Base-by-base conservation (phyloP, 2,888 invertebrate genomes). In the Drosophila meridionalis region DNA sequence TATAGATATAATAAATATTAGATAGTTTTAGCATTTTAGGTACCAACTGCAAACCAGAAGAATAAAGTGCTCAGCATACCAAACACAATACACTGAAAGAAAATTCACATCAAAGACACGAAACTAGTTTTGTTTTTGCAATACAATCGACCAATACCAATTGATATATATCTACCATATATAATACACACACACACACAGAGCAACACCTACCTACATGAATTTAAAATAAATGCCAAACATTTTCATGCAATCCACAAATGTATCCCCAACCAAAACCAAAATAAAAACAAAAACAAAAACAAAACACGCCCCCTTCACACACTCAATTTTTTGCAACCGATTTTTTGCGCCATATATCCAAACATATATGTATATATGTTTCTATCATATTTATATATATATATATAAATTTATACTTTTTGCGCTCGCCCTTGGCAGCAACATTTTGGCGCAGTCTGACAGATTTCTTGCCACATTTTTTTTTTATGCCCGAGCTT, bases 231-330 rank as follows among this genome's bases (percentile, higher is more conserved):
- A 38, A 52, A 52, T 69, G 43, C 50, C 53, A 61, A 50, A 64
- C 71, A 36, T 70, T 69, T 74, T 79, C 83, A 83, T 83, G 73
- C 84, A 75, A 83, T 81, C 78, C 82, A 81, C 60, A 59, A 71
- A 60, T 61, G 62, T 9, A 40, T 20, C 0, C 57, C 70, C 61
- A 57, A 30, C n/a, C 40, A 40, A 30, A 40, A 28, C 32, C 47
- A 0, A 50, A 56, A 60, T 3, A 30, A 32, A 48, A n/a, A n/a
- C n/a, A n/a, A n/a, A 30, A 14, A 60, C 36, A 26, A 36, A 47
- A 61, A 60, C 58, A 32, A 32, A 40, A 53, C 55, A 34, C 8
- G 4, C 40, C 4, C 20, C 57, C 43, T 36, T 36, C 36, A 53
- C 56, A 58, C 20, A 28, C 42, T 56, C 40, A 45, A 38, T 43